Conservation (phyloP, 2,113 vertebrate genomes). For the Paramormyrops kingsleyae region DNA sequence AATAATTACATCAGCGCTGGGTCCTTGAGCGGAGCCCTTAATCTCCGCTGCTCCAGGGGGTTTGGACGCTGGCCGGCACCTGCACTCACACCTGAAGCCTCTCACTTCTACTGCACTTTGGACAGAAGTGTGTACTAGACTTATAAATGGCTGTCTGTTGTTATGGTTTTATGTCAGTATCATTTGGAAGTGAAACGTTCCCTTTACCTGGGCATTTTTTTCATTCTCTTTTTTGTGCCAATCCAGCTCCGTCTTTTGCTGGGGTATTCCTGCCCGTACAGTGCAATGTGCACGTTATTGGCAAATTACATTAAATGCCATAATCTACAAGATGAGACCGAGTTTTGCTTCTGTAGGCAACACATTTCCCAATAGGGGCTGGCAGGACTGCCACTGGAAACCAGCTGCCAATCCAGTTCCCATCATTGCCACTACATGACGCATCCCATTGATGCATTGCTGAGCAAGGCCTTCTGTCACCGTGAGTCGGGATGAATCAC, state of each 20-base stretch:
- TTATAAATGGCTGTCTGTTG: background rate
- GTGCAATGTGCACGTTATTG: background rate
- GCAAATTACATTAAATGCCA: background rate
- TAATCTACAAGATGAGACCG: background rate
- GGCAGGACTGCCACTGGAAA: background rate
- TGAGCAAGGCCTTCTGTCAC: background rate
- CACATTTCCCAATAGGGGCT: background rate
- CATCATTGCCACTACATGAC: background rate
- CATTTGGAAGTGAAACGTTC: background rate
- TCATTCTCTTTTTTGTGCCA: background rate
- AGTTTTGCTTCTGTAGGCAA: background rate
- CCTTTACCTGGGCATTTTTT: background rate
- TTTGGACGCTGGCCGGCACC: background rate
- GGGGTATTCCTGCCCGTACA: background rate
- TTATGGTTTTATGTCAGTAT: background rate
- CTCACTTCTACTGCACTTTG: background rate
- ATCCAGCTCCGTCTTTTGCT: background rate
- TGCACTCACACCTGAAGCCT: background rate
- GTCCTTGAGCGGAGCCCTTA: background rate
- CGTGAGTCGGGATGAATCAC: background rate
- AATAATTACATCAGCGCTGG: background rate
- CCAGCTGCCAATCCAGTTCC: background rate
- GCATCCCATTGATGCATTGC: background rate
- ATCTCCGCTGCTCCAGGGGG: background rate
- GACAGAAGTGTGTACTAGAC: background rate